Percentiles rank a stretch among this genome's conserved stretches.
These are phyloP conservation scores for Muntiacus reevesi DNA, from an alignment of 2,113 vertebrate species.

Conservation along the genomic window DNA sequence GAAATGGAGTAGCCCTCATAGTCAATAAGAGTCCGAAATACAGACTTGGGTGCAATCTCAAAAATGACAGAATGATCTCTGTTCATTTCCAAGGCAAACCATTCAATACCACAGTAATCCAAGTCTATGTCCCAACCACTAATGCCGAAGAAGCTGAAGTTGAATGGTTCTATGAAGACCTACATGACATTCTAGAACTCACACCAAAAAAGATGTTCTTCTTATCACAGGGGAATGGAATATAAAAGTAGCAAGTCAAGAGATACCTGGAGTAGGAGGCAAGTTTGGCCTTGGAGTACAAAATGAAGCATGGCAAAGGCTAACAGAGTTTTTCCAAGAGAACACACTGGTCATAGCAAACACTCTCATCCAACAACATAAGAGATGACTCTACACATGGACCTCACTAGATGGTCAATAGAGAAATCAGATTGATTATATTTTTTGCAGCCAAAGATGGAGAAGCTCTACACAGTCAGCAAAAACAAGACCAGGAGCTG, in stretches of 20 bases:
- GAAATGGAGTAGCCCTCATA: background rate
- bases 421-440: background rate
- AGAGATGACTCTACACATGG: background rate
- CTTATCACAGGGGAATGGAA: background rate
- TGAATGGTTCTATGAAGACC: background rate
- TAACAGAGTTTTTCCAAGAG: background rate
- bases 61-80: background rate
- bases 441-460: background rate
- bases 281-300: background rate
- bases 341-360: background rate
- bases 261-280: background rate
- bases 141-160: background rate
- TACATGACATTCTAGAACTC: background rate
- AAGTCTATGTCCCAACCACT: background rate
- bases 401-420: background rate
- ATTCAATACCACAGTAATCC: background rate
- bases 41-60: background rate
- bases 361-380: background rate
- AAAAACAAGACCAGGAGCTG: background rate
- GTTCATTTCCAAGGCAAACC: background rate
- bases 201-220: background rate
- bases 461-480: background rate
- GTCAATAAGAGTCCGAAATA: background rate
- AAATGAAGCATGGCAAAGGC: fast-evolving
- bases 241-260: background rate